Conservation (phyloP, 23 tunicate species). For the Diplosoma virens region DNA sequence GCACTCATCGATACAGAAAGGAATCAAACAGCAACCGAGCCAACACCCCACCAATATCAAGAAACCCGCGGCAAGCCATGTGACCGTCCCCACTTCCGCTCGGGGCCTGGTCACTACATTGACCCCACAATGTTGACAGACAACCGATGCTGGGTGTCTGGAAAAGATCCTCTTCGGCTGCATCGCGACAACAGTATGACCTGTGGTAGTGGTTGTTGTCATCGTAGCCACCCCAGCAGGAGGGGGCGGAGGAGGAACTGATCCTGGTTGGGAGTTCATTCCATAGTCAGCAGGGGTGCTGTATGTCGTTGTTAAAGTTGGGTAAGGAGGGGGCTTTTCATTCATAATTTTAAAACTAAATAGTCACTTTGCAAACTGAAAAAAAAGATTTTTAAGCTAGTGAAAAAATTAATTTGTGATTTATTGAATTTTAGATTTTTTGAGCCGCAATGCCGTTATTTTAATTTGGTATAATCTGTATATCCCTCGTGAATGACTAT, state of each 20-base stretch:
- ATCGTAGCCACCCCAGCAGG: background rate
- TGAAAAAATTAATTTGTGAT: too few species aligned
- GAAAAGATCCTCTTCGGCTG: background rate
- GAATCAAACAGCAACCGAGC: slow-evolving; percentile 60
- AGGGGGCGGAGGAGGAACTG: slow-evolving; percentile 2
- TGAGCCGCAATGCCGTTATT: too few species aligned
- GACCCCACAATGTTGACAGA: slow-evolving; percentile 15
- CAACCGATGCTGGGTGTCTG: background rate
- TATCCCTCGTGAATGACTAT: too few species aligned
- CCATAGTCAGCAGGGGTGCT: background rate
- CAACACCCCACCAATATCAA: slow-evolving; percentile 24
- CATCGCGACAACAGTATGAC: background rate
- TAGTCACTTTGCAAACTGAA: too few species aligned
- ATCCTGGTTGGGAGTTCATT: background rate
- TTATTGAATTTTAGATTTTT: too few species aligned
- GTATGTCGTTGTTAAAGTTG: background rate
- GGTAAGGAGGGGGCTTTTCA: background rate
- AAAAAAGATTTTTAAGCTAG: too few species aligned
- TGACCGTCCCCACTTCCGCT: slow-evolving; percentile 7
- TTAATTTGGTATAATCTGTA: too few species aligned
- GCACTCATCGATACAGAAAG: slow-evolving; percentile 51
- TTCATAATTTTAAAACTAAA: too few species aligned
- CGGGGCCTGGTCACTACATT: slow-evolving; percentile 5
- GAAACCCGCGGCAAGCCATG: slow-evolving; percentile 5
- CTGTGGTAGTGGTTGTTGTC: background rate